phyloP scores from a whole-genome alignment of 2,113 vertebrate genomes.

The Neoarius graeffei region DNA sequence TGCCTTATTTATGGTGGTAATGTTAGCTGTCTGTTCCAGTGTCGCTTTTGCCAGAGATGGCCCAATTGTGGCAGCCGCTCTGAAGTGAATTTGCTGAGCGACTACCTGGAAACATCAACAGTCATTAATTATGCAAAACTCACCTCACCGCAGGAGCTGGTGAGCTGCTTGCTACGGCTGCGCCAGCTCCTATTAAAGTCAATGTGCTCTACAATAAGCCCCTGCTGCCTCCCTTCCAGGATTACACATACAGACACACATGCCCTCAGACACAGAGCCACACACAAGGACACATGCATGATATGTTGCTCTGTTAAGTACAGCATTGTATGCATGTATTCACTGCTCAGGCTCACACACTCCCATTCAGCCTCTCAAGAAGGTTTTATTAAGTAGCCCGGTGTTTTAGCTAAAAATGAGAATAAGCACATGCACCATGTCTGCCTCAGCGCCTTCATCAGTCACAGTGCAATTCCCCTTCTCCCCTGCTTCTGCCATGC shows the following conservation, averaged over 20 bases:
- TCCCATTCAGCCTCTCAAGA: conserved; percentile 17
- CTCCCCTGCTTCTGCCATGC: conserved; percentile 20
- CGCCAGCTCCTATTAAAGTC: conserved; percentile 73
- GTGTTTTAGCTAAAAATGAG: conserved; percentile 61
- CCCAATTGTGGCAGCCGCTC: conserved; percentile 63
- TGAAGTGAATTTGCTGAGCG: conserved; percentile 74
- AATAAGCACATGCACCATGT: conserved; percentile 60
- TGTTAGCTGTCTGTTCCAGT: conserved; percentile 75
- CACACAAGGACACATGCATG: conserved; percentile 19
- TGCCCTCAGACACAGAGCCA: conserved; percentile 18
- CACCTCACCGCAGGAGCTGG: conserved; percentile 66
- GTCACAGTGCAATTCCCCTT: conserved; percentile 58
- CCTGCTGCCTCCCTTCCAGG: conserved; percentile 65
- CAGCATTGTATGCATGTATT: conserved; percentile 17
- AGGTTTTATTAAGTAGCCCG: conserved; percentile 61
- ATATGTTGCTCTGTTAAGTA: background rate
- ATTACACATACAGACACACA: conserved; percentile 57
- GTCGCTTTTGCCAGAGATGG: conserved; percentile 65
- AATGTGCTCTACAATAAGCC: conserved; percentile 69
- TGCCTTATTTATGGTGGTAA: conserved; percentile 77
- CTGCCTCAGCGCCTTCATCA: conserved; percentile 65
- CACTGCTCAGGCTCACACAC: conserved; percentile 30
- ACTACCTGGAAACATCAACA: conserved; percentile 82
- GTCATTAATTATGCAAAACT: conserved; percentile 83
- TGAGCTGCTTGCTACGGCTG: conserved; percentile 63